Evolutionary conservation across 2,797 vertebrate species (phyloP).

Genomic region (Jordanella pulchra): DNA sequence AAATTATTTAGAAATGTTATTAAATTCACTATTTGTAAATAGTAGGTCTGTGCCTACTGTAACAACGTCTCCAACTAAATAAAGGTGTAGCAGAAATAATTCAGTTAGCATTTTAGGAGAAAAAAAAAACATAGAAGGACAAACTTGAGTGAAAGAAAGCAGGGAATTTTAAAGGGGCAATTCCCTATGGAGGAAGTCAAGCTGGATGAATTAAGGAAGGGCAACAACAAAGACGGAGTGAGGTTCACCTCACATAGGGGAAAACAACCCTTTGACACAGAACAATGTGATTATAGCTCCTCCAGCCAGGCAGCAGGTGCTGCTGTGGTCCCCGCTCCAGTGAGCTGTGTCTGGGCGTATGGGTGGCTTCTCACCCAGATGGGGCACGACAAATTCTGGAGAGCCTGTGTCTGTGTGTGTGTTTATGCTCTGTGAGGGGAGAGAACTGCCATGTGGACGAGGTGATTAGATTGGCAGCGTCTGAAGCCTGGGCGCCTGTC

Average conservation of each 20-base stretch:
- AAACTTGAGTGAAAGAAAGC: not conserved
- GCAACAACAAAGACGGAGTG: slow-evolving; percentile 21
- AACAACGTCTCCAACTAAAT: slow-evolving; percentile 8
- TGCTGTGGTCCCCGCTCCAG: slow-evolving; percentile 67
- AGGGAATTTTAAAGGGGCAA: slow-evolving; percentile 10
- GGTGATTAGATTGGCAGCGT: slow-evolving; percentile 68
- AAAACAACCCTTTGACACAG: slow-evolving; percentile 30
- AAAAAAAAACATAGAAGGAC: slow-evolving; percentile 17
- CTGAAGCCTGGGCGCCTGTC: slow-evolving; percentile 54
- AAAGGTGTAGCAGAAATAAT: slow-evolving; percentile 20
- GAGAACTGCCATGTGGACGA: slow-evolving; percentile 64
- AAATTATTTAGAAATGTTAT: too few species aligned
- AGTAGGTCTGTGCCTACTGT: too few species aligned
- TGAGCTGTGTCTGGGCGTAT: slow-evolving; percentile 68
- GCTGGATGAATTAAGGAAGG: slow-evolving; percentile 13
- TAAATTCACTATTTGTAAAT: too few species aligned
- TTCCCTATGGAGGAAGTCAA: slow-evolving; percentile 2
- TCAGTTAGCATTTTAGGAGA: slow-evolving; percentile 18
- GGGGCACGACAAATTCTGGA: slow-evolving; percentile 52
- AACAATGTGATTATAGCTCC: slow-evolving; percentile 36
- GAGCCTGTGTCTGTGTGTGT: slow-evolving; percentile 31
- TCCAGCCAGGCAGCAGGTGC: slow-evolving; percentile 68
- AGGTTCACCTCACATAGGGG: slow-evolving; percentile 46
- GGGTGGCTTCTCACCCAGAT: slow-evolving; percentile 66
- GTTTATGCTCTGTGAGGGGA: slow-evolving; percentile 35